Evolutionary conservation across 2,113 vertebrate species (phyloP).

Genomic region (Pterophyllum scalare): DNA sequence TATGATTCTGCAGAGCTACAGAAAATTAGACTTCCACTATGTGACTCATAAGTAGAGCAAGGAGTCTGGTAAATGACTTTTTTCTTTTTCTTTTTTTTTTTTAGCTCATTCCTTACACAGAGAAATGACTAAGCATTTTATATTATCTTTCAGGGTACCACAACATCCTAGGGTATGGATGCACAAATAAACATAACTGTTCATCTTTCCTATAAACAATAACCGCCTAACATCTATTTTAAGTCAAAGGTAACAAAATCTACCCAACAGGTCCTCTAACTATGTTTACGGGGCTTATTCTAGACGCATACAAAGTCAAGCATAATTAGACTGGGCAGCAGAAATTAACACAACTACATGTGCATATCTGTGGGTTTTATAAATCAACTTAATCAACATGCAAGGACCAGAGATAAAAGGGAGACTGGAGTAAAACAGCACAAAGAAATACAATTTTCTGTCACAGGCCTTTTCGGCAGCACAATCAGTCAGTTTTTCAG

Average conservation of each 20-base stretch:
- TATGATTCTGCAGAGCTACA: constrained; percentile 43
- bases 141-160: constrained; percentile 15
- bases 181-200: background rate
- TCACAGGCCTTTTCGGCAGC: background rate
- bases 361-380: background rate
- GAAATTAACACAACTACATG: background rate
- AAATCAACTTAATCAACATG: background rate
- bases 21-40: constrained; percentile 50
- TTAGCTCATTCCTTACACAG: background rate
- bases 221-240: background rate
- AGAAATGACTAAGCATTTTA: constrained; percentile 23
- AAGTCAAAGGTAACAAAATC: background rate
- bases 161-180: background rate
- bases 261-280: background rate
- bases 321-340: background rate
- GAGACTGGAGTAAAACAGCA: background rate
- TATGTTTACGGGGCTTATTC: background rate
- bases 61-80: background rate
- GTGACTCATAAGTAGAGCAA: constrained; percentile 27
- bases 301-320: background rate
- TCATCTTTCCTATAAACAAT: background rate
- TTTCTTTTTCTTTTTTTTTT: too few species aligned
- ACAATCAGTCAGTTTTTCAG: background rate
- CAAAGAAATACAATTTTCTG: background rate
- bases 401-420: background rate